Percentiles rank a stretch among this genome's conserved stretches.
These are phyloP conservation scores for Cyprinella venusta DNA, from an alignment of 2,797 vertebrate genomes.

Conservation along the genomic window DNA sequence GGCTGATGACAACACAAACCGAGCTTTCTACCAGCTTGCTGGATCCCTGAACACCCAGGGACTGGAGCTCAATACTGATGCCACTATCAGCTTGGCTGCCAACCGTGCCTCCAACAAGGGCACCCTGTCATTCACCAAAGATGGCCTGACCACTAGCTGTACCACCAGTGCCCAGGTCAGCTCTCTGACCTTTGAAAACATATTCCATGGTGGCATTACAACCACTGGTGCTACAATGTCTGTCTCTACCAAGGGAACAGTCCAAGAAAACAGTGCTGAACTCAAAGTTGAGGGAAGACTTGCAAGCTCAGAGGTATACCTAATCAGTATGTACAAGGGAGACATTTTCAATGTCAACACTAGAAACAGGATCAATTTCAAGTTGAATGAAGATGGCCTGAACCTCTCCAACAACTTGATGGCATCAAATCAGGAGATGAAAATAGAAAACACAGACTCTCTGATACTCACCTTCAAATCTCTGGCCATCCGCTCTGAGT, in stretches of 20 bases:
- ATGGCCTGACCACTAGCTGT: conserved; percentile 84
- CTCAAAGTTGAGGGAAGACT: conserved; percentile 84
- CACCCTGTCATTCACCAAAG: conserved; percentile 77
- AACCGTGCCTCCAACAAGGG: conserved; percentile 86
- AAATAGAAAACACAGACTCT: conserved; percentile 81
- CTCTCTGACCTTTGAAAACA: conserved; percentile 84
- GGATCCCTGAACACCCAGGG: conserved; percentile 82
- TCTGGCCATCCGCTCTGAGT: conserved; percentile 81
- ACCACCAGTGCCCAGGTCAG: conserved; percentile 84
- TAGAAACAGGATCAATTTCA: conserved; percentile 85
- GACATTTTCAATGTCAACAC: conserved; percentile 80
- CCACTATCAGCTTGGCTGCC: conserved; percentile 78
- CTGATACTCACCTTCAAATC: conserved; percentile 80
- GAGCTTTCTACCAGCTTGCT: conserved; percentile 79
- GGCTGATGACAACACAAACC: conserved; percentile 77
- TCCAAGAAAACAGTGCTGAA: conserved; percentile 81
- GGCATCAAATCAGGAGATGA: conserved; percentile 84
- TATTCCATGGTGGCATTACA: conserved; percentile 83
- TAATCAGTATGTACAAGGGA: conserved; percentile 82
- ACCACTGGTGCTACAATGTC: conserved; percentile 81
- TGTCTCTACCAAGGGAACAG: conserved; percentile 80
- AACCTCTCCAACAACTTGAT: conserved; percentile 83
- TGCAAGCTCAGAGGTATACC: conserved; percentile 75
- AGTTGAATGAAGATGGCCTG: conserved; percentile 84
- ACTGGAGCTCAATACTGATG: conserved; percentile 86